Evolutionary conservation across 2,113 vertebrate species (phyloP).

Genomic region (Nothoprocta pentlandii): DNA sequence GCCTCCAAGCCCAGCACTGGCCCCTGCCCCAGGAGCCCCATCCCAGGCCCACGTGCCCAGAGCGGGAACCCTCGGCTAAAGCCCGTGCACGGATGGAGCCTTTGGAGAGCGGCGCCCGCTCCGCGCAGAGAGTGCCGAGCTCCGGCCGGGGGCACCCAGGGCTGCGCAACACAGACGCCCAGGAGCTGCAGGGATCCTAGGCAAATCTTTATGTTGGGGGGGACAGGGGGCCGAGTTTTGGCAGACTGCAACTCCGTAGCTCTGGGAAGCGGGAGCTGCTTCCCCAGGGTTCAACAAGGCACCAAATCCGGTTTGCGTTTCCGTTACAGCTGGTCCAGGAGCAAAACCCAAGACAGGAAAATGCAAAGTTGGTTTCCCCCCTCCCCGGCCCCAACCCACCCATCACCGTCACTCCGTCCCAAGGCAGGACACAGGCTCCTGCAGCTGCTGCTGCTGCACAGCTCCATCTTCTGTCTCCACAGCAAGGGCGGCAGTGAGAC

Average conservation of each 20-base stretch:
- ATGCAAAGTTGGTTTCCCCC: background rate
- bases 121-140: background rate
- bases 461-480: background rate
- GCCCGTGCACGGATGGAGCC: too few relatives aligned
- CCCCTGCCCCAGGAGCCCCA: background rate
- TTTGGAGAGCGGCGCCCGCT: too few relatives aligned
- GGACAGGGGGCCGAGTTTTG: background rate
- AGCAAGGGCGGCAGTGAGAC: accelerated
- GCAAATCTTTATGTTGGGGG: slow-evolving; percentile 55
- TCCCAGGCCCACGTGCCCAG: slow-evolving; percentile 32
- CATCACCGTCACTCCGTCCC: too few relatives aligned
- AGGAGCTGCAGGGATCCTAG: background rate
- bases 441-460: too few relatives aligned
- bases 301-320: background rate
- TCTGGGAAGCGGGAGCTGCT: slow-evolving; percentile 14
- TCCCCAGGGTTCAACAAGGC: slow-evolving; percentile 58
- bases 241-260: background rate
- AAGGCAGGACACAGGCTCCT: background rate
- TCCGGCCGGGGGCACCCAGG: background rate
- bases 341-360: background rate
- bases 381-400: background rate
- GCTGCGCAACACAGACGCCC: accelerated
- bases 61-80: too few relatives aligned
- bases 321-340: background rate
- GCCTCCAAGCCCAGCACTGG: too few relatives aligned